Percentiles rank a stretch among this genome's conserved stretches.
phyloP scores from a whole-genome alignment of 2,888 invertebrate genomes.

The Microctonus hyperodae region DNA sequence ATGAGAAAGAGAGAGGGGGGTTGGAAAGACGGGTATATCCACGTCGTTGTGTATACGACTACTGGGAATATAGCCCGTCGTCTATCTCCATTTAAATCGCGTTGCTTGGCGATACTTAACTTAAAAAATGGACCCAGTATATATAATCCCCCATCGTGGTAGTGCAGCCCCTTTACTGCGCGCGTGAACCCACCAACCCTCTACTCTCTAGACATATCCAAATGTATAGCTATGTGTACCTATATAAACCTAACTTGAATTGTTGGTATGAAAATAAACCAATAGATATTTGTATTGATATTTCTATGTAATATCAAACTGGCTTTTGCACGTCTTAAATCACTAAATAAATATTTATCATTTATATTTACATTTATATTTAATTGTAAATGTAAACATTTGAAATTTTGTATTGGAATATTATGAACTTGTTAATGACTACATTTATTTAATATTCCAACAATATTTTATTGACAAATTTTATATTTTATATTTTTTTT shows the following conservation, averaged over 20 bases:
- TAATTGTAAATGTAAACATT: too few relatives aligned
- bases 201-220: slow-evolving; percentile 17
- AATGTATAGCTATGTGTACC: background rate
- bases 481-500: too few relatives aligned
- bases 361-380: too few relatives aligned
- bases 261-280: slow-evolving; percentile 50
- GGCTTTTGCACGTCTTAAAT: background rate
- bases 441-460: too few relatives aligned
- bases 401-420: too few relatives aligned
- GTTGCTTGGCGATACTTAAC: slow-evolving; percentile 50
- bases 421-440: too few relatives aligned
- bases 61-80: slow-evolving; percentile 43
- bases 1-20: too few relatives aligned
- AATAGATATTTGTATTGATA: slow-evolving; percentile 49
- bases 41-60: slow-evolving; percentile 21
- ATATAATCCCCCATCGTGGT: slow-evolving; percentile 39
- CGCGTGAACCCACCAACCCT: slow-evolving; percentile 12
- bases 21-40: background rate
- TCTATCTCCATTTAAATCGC: slow-evolving; percentile 54
- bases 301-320: slow-evolving; percentile 12
- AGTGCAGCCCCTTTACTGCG: slow-evolving; percentile 16
- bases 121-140: slow-evolving; percentile 53
- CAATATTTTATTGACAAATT: too few relatives aligned
- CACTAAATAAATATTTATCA: background rate
- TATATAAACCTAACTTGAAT: slow-evolving; percentile 44